A percentile compares a stretch with the other conserved stretches of the same genome.
phyloP scores from a whole-genome alignment of 2,888 invertebrate genomes.

The Dromius quadrimaculatus region DNA sequence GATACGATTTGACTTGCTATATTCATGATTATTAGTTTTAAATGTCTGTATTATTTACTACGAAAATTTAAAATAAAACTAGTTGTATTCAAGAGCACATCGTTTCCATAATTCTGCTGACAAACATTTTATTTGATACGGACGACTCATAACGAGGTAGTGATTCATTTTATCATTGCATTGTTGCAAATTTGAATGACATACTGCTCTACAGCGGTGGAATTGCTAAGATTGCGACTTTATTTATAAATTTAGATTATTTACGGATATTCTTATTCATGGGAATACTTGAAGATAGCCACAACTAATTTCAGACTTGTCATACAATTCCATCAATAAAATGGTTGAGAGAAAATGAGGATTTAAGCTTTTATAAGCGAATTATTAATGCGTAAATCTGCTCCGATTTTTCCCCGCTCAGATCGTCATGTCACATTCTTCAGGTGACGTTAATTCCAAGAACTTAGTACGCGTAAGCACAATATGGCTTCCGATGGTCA shows the following conservation, averaged over 20 bases:
- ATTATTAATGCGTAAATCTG: too few species aligned
- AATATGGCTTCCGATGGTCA: neutral
- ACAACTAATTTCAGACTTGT: neutral
- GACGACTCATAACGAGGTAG: constrained; percentile 25
- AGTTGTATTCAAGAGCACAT: too few species aligned
- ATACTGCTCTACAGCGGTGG: constrained; percentile 16
- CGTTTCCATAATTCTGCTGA: too few species aligned
- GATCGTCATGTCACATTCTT: too few species aligned
- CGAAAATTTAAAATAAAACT: too few species aligned
- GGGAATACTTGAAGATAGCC: neutral
- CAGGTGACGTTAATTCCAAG: constrained; percentile 18
- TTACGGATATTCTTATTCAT: neutral
- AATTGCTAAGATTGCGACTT: neutral
- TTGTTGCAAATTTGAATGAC: constrained; percentile 26
- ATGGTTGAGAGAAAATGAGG: too few species aligned
- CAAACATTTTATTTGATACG: neutral
- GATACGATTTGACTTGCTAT: too few species aligned
- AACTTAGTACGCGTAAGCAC: constrained; percentile 27
- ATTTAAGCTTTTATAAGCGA: too few species aligned
- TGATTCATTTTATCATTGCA: constrained; percentile 2
- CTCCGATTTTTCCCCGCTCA: too few species aligned
- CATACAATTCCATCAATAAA: neutral
- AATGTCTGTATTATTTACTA: too few species aligned
- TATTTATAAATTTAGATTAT: constrained; percentile 23
- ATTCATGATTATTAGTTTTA: too few species aligned